Conservation (phyloP, 2,888 invertebrate genomes). For the Lithodes maja region DNA sequence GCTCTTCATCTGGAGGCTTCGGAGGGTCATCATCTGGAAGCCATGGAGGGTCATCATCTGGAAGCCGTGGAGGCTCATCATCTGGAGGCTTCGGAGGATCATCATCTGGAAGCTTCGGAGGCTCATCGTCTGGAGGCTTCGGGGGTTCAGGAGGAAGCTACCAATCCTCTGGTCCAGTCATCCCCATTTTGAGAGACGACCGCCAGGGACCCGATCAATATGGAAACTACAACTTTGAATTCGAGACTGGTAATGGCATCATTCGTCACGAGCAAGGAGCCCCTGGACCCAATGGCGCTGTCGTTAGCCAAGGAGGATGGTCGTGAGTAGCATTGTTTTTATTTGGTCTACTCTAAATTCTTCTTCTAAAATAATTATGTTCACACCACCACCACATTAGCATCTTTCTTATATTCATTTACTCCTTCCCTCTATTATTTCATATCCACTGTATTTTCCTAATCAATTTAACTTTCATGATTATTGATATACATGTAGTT, state of each 20-base stretch:
- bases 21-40: constrained; percentile 22
- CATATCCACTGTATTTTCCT: too few relatives aligned
- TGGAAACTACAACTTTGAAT: constrained; percentile 60
- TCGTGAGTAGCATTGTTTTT: constrained; percentile 41
- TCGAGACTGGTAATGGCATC: constrained; percentile 51
- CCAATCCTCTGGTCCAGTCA: constrained; percentile 23
- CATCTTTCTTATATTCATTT: too few relatives aligned
- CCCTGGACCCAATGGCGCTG: constrained; percentile 41
- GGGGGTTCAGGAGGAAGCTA: neutral
- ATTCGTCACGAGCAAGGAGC: constrained; percentile 28
- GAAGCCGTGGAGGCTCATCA: neutral
- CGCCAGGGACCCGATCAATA: constrained; percentile 50
- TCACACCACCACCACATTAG: too few relatives aligned
- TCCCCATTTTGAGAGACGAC: constrained; percentile 59
- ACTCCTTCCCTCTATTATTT: too few relatives aligned
- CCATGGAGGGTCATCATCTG: neutral
- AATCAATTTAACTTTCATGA: too few relatives aligned
- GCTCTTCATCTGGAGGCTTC: constrained; percentile 22
- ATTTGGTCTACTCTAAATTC: too few relatives aligned
- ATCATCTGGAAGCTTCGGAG: neutral
- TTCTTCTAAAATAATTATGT: too few relatives aligned
- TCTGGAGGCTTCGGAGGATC: constrained; percentile 2
- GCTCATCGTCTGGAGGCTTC: neutral
- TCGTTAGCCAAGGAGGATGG: constrained; percentile 59
- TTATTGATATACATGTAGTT: too few relatives aligned